Evolutionary conservation across 2,888 invertebrate genomes (phyloP), one percentile per base, ranked within the genome.

Genomic region (Balanococcus diminutus): DNA sequence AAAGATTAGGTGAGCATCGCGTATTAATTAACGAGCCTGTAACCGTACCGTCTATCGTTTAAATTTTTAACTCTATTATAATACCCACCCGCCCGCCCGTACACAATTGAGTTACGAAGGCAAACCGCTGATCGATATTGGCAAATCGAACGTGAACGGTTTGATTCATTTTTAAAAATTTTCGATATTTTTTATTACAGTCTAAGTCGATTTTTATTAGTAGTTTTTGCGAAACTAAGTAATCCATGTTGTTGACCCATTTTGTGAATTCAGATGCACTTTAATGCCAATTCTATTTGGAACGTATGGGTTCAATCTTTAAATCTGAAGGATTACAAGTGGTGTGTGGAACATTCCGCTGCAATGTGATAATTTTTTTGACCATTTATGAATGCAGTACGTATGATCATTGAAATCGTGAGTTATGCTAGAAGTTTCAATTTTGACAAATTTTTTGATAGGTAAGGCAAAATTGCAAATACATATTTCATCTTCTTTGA

Each of bases 1-100:
- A 32, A 72, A 72, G 72, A 72, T 72, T 72, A 72, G 72, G 25
- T 72, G 72, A 72, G 72, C 72, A 16, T 31, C 72, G 32, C n/a
- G 72, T 72, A 32, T 28, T 72, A 72, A 72, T 72, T 72, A 72
- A 72, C n/a, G 72, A 72, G 32, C 25, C 32, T 25, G 25, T 61
- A 61, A 25, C 25, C 61, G 19, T 56, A 2, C 14, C 1, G 16
- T 46, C n/a, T n/a, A n/a, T n/a, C 11, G 22, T 25, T 61, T 25
- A 61, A 61, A 56, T 22, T 31, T n/a, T 72, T 28, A 72, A 32
- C 32, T 11, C 0, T 72, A 72, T 72, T 72, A 32, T 31, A 28
- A 46, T 46, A 42, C 3, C 14, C 16, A 46, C 46, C 14, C n/a
- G 14, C n/a, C 11, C 0, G 0, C 3, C 3, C 2, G n/a, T 46